phyloP scores from a whole-genome alignment of 2,113 vertebrate genomes.

The Azemiops feae region DNA sequence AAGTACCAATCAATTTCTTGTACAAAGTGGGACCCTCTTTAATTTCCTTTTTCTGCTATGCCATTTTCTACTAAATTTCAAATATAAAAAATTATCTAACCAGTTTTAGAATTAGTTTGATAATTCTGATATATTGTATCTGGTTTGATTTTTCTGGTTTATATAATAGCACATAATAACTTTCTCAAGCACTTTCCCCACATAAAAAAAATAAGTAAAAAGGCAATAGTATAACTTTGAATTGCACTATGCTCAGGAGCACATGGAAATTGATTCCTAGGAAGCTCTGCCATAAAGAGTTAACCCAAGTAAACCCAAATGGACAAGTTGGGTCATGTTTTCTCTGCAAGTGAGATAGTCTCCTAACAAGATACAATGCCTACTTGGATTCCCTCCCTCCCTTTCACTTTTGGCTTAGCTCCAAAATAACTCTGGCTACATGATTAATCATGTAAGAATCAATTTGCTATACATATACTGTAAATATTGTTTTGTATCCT shows the following conservation, averaged over 20 bases:
- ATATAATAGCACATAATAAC: background rate
- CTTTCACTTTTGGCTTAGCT: background rate
- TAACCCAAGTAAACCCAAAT: background rate
- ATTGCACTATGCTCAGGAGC: background rate
- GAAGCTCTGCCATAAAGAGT: background rate
- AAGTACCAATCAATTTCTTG: background rate
- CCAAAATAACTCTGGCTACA: background rate
- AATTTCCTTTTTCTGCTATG: background rate
- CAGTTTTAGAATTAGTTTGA: background rate
- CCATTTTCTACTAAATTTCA: background rate
- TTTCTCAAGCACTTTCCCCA: background rate
- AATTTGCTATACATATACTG: background rate
- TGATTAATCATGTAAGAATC: background rate
- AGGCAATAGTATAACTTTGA: background rate
- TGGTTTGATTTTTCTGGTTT: background rate
- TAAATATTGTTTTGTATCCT: background rate
- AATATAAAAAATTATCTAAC: background rate
- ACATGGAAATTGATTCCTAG: background rate
- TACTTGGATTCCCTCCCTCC: background rate
- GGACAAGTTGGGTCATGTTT: background rate
- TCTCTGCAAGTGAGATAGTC: background rate
- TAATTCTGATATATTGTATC: background rate
- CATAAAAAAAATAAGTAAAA: background rate
- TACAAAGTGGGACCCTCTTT: background rate
- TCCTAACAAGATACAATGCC: background rate